Evolutionary conservation across 64 coral and sea anemone species (phyloP).

Genomic region (Stylophora pistillata): DNA sequence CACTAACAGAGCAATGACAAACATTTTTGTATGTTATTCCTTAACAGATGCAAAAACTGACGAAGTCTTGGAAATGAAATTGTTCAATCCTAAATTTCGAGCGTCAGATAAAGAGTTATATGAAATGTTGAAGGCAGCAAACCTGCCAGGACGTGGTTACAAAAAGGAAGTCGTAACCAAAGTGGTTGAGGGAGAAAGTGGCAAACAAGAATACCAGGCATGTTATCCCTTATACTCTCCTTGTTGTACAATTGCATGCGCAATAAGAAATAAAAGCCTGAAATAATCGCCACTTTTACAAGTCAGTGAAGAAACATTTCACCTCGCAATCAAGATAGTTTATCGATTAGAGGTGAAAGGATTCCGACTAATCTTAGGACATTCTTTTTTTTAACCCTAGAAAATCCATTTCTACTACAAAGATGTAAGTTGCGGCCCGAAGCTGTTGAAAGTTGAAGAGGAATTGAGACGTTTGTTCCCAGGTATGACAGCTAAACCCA

Average conservation of each 20-base stretch:
- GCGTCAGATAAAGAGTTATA: not conserved
- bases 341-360: no score
- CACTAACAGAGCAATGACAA: not conserved
- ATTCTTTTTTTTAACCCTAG: not conserved
- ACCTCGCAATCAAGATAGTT: no score
- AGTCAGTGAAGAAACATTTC: no score
- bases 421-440: not conserved
- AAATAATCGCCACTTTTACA: no score
- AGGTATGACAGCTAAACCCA: not conserved
- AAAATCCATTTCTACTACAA: conserved; percentile 38
- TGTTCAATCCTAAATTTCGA: not conserved
- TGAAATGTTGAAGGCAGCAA: not conserved
- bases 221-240: not conserved
- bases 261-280: no score
- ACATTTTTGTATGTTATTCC: not conserved
- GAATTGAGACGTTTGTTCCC: conserved; percentile 18
- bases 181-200: not conserved
- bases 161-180: conserved; percentile 30
- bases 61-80: not conserved
- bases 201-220: not conserved
- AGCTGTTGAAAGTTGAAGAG: conserved; percentile 1
- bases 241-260: no score
- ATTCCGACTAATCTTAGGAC: no score
- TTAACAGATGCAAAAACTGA: not conserved
- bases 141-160: conserved; percentile 15